Evolutionary conservation across 2,797 vertebrate genomes (phyloP).

Genomic region (Leuciscus waleckii): DNA sequence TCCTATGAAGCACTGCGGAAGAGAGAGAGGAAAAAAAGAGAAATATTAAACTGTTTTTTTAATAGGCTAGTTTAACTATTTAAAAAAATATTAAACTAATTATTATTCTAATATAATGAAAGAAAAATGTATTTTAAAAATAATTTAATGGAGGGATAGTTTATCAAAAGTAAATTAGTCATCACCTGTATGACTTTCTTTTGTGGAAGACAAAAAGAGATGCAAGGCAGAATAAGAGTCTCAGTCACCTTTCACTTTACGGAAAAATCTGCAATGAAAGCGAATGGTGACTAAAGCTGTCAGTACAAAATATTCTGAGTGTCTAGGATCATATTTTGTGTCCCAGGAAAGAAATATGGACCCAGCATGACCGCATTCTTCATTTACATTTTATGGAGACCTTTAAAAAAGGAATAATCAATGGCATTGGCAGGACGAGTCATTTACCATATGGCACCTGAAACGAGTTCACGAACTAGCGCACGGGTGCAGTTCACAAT

Average conservation of each 20-base stretch:
- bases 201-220: not conserved
- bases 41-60: too few relatives aligned
- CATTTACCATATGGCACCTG: slow-evolving; percentile 36
- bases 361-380: not conserved
- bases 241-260: not conserved
- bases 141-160: not conserved
- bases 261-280: not conserved
- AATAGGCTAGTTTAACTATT: too few relatives aligned
- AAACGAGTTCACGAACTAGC: not conserved
- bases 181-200: not conserved
- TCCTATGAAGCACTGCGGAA: too few relatives aligned
- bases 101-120: not conserved
- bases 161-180: not conserved
- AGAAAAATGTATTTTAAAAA: not conserved
- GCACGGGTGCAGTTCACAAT: not conserved
- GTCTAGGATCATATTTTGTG: not conserved
- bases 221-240: not conserved
- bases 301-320: not conserved
- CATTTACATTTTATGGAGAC: not conserved
- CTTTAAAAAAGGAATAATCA: not conserved
- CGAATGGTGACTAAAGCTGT: not conserved
- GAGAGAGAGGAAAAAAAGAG: too few relatives aligned
- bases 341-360: not conserved
- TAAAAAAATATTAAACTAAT: too few relatives aligned
- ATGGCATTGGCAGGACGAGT: not conserved